Evolutionary conservation across 2,888 invertebrate species (phyloP).

Genomic region (Chorisops tibialis): DNA sequence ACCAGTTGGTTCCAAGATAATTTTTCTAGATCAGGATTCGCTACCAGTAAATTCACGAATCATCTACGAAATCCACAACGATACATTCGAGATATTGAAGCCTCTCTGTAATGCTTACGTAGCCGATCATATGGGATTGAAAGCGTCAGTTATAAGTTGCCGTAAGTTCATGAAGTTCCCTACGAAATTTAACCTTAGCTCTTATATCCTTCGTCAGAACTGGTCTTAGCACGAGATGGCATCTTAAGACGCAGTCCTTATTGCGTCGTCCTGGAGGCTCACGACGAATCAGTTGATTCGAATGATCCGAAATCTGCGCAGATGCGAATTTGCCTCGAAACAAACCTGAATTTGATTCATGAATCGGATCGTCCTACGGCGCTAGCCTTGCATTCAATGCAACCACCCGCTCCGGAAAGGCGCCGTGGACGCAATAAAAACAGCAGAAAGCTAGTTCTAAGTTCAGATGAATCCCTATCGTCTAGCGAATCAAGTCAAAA

Average conservation of each 20-base stretch:
- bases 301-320: slow-evolving; percentile 37
- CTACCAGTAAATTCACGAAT: slow-evolving; percentile 45
- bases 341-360: slow-evolving; percentile 44
- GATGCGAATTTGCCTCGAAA: slow-evolving; percentile 47
- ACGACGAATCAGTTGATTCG: slow-evolving; percentile 53
- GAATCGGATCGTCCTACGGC: slow-evolving; percentile 45
- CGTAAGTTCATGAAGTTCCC: slow-evolving; percentile 41
- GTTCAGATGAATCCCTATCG: slow-evolving; percentile 38
- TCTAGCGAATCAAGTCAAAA: slow-evolving; percentile 34
- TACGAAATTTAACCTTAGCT: background rate
- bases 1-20: slow-evolving; percentile 45
- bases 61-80: slow-evolving; percentile 45
- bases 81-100: slow-evolving; percentile 41
- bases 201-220: slow-evolving; percentile 40
- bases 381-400: slow-evolving; percentile 38
- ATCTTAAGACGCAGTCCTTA: slow-evolving; percentile 50
- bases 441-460: slow-evolving; percentile 33
- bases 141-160: slow-evolving; percentile 48
- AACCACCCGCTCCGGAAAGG: background rate
- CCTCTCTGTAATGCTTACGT: slow-evolving; percentile 48
- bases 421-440: slow-evolving; percentile 17
- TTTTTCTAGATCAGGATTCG: slow-evolving; percentile 48
- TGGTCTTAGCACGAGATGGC: slow-evolving; percentile 46
- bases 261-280: slow-evolving; percentile 55
- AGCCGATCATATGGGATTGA: slow-evolving; percentile 46